These are phyloP conservation scores for Delia radicum DNA, from an alignment of 1,140 invertebrate genomes.

Conservation along the genomic window DNA sequence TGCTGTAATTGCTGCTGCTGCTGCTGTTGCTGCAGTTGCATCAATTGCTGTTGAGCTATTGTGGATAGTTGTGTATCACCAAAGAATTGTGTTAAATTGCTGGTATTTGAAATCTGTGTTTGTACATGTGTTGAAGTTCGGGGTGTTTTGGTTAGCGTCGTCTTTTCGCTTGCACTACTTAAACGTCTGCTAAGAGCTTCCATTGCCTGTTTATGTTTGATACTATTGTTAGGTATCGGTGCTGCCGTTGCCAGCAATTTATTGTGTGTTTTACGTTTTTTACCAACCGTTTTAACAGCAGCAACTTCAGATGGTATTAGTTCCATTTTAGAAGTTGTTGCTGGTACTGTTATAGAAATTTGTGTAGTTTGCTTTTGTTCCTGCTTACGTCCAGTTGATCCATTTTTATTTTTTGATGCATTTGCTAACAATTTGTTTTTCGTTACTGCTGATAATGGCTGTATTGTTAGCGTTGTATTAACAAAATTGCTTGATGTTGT, in stretches of 20 bases:
- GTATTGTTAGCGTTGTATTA: background rate
- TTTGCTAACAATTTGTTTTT: no score
- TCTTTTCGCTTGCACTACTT: background rate
- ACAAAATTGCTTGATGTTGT: background rate
- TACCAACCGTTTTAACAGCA: background rate
- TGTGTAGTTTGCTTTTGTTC: background rate
- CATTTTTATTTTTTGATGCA: constrained; percentile 28
- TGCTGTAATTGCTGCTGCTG: constrained; percentile 14
- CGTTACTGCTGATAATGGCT: background rate
- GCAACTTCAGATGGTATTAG: background rate
- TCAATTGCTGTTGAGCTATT: constrained; percentile 9
- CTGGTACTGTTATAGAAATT: background rate
- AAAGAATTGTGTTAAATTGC: background rate
- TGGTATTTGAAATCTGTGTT: background rate
- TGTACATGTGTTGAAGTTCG: background rate
- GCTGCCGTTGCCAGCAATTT: background rate
- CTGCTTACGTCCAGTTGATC: constrained; percentile 24
- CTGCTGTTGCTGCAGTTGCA: constrained; percentile 26
- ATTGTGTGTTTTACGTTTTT: constrained; percentile 12
- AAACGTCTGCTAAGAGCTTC: background rate
- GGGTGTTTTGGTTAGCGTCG: background rate
- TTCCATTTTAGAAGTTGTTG: background rate
- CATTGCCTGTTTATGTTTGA: background rate
- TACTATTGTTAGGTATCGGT: background rate
- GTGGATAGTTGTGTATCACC: background rate